Base-by-base conservation (phyloP, 2,888 invertebrate genomes). In the Agriopis marginaria region DNA sequence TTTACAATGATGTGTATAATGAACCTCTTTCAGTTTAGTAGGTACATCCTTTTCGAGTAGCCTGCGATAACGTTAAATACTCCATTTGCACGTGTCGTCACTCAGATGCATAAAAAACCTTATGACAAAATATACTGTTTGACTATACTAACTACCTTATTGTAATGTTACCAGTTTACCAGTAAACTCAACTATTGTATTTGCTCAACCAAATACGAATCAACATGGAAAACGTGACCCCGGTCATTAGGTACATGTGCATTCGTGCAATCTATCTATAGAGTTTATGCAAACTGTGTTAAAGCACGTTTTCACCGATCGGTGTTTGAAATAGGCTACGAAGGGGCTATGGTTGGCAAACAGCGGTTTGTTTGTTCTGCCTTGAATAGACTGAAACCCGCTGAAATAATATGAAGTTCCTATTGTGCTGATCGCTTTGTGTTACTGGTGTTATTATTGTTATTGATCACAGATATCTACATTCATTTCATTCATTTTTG, bases 141-240 rank as follows among this genome's bases (percentile, higher is more conserved):
- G 32, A 32, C 32, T 32, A 32, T 3, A 5, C 32, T 32, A 32
- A 1, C 32, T 32, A 32, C 32, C 32, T 32, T 5, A 32, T 32
- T 32, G 0, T 32, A 32, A 32, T 32, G 3, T 32, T 32, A 32
- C 5, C 32, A 32, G 32, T 32, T 32, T 32, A 32, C 5, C 32
- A 32, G 32, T 32, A 32, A 32, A 32, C 5, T 5, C 0, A 32
- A 3, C 32, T 32, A 32, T 32, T 32, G 32, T 23, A 11, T 51
- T 51, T 51, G 23, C 11, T n/a, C 53, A 56, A 50, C 42, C 11
- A 7, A 64, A 32, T 17, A 12, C 23, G 32, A 32, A 32, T 32
- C 45, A 23, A 39, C 14, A 58, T 32, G 3, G 64, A 56, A 66
- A 66, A 66, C 66, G 66, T 66, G 66, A 61, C 61, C n/a, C 12